Conservation (phyloP, 2,888 invertebrate species). For the Zhuqinia jingwanae region DNA sequence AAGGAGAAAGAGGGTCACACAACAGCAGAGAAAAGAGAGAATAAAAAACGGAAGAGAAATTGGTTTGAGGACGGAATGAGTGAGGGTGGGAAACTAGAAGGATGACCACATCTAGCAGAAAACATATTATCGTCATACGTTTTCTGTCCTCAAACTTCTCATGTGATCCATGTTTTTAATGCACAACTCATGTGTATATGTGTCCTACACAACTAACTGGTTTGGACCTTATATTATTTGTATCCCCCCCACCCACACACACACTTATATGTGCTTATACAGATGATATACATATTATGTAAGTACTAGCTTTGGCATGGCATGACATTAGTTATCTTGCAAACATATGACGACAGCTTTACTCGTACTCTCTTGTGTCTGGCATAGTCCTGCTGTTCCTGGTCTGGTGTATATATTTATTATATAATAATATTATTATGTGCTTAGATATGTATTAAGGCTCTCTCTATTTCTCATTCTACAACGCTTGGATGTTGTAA, state of each 20-base stretch:
- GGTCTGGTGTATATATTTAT: not conserved
- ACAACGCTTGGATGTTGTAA: not conserved
- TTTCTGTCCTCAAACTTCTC: conserved; percentile 72
- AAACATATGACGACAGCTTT: conserved; percentile 40
- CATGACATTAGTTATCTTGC: conserved; percentile 50
- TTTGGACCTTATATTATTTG: conserved; percentile 5
- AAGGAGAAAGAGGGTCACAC: not conserved
- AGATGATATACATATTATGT: not conserved
- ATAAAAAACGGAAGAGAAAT: conserved; percentile 61
- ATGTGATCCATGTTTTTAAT: conserved; percentile 69
- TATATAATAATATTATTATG: conserved; percentile 21
- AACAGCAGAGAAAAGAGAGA: conserved; percentile 7
- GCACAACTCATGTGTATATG: conserved; percentile 63
- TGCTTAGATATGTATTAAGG: conserved; percentile 5
- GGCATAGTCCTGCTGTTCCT: not conserved
- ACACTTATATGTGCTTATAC: not conserved
- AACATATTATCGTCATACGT: conserved; percentile 71
- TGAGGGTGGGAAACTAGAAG: conserved; percentile 67
- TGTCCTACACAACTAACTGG: conserved; percentile 1
- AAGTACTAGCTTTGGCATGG: not conserved
- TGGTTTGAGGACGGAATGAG: conserved; percentile 68
- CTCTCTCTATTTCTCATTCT: too few relatives aligned
- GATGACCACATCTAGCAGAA: conserved; percentile 68
- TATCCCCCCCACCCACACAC: too few relatives aligned
- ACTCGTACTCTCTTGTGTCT: not conserved